phyloP scores from a whole-genome alignment of 2,113 vertebrate species.

The Sardina pilchardus region DNA sequence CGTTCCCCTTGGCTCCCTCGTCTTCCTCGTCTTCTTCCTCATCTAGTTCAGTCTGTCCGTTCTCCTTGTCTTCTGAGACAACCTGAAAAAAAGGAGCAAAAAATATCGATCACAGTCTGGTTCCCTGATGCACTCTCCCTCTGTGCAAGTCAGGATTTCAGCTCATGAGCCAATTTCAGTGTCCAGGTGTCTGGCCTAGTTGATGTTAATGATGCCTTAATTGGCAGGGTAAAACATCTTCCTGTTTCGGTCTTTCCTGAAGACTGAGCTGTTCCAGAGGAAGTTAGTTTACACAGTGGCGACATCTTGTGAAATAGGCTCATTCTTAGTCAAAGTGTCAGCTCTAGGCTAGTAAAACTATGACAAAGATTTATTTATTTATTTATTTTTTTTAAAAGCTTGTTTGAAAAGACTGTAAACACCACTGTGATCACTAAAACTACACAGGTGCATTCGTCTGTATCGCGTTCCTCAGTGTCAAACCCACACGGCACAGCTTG shows the following conservation, averaged over 20 bases:
- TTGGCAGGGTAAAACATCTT: too few relatives aligned
- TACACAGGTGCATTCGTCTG: not conserved
- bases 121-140: not conserved
- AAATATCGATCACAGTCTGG: not conserved
- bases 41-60: slow-evolving; percentile 77
- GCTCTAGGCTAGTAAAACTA: not conserved
- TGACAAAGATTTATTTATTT: too few relatives aligned
- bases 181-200: too few relatives aligned
- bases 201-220: too few relatives aligned
- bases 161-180: too few relatives aligned
- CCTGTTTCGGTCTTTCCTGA: too few relatives aligned
- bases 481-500: not conserved
- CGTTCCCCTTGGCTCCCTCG: slow-evolving; percentile 65
- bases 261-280: too few relatives aligned
- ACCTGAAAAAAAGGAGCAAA: slow-evolving; percentile 62
- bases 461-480: not conserved
- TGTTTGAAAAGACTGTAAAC: not conserved
- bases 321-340: not conserved
- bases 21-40: slow-evolving; percentile 71
- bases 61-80: slow-evolving; percentile 82
- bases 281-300: too few relatives aligned
- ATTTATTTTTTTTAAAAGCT: too few relatives aligned
- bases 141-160: not conserved
- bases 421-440: not conserved
- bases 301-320: too few relatives aligned